phyloP scores from a whole-genome alignment of 1,140 invertebrate genomes.

The Calliphora vicina region DNA sequence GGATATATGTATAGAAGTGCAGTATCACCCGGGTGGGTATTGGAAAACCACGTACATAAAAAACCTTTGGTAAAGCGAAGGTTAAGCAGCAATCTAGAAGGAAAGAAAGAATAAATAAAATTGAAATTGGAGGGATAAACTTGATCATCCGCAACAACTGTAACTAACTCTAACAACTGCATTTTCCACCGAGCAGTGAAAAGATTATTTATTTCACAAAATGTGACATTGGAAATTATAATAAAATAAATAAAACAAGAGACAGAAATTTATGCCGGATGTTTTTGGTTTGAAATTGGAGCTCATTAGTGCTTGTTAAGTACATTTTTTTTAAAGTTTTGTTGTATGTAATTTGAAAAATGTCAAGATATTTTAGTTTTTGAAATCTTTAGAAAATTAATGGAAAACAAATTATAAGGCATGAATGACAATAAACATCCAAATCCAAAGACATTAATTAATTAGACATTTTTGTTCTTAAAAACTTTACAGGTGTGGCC shows the following conservation, averaged over 20 bases:
- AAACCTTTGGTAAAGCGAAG: too few relatives aligned
- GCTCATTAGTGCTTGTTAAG: conserved; percentile 37
- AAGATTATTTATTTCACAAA: conserved; percentile 20
- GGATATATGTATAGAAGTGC: too few relatives aligned
- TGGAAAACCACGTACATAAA: too few relatives aligned
- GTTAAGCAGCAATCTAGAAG: conserved; percentile 18
- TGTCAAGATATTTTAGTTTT: conserved; percentile 14
- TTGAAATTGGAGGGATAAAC: background rate
- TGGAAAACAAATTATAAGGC: conserved; percentile 23
- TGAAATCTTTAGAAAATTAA: conserved; percentile 7
- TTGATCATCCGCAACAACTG: background rate
- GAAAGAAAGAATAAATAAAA: conserved; percentile 1
- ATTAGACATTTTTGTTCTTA: background rate
- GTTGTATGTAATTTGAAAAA: background rate
- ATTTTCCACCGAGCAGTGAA: background rate
- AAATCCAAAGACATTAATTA: background rate
- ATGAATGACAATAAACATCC: background rate
- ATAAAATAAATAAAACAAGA: background rate
- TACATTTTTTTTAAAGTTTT: conserved; percentile 6
- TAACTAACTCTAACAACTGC: background rate
- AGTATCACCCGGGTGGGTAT: too few relatives aligned
- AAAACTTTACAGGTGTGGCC: background rate
- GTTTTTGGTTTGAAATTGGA: conserved; percentile 38
- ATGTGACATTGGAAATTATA: conserved; percentile 19
- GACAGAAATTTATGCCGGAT: conserved; percentile 31